A percentile compares a stretch with the other conserved stretches of the same genome.
phyloP scores from a whole-genome alignment of 2,797 vertebrate species.

The Geotrypetes seraphini region DNA sequence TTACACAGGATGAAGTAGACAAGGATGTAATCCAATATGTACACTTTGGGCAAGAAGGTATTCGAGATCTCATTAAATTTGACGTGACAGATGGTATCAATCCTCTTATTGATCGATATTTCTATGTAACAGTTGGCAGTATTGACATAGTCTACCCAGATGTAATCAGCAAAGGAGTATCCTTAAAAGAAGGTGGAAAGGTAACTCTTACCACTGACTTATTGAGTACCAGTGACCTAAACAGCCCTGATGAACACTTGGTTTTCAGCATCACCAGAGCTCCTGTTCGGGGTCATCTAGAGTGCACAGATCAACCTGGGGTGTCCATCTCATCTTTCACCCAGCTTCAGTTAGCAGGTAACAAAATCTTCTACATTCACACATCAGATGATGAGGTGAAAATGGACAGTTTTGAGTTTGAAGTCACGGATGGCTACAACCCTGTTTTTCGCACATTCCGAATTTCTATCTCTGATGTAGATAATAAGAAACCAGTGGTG shows the following conservation, averaged over 20 bases:
- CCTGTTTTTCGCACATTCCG: slow-evolving; percentile 91
- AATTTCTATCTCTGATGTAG: slow-evolving; percentile 84
- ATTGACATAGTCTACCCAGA: slow-evolving; percentile 89
- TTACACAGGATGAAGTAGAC: slow-evolving; percentile 88
- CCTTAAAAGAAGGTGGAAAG: slow-evolving; percentile 85
- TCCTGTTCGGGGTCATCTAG: slow-evolving; percentile 81
- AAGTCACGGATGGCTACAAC: slow-evolving; percentile 91
- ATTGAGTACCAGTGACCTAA: slow-evolving; percentile 88
- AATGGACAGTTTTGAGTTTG: slow-evolving; percentile 96
- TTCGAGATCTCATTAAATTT: slow-evolving; percentile 90
- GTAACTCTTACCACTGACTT: slow-evolving; percentile 88
- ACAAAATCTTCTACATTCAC: slow-evolving; percentile 91
- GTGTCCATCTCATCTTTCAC: slow-evolving; percentile 79
- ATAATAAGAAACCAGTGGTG: slow-evolving; percentile 91
- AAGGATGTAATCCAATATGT: slow-evolving; percentile 70
- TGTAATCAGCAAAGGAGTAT: slow-evolving; percentile 89
- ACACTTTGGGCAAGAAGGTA: slow-evolving; percentile 79
- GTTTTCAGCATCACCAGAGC: slow-evolving; percentile 87
- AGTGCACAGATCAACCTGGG: slow-evolving; percentile 80
- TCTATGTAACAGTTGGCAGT: slow-evolving; percentile 83
- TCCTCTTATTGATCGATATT: slow-evolving; percentile 88
- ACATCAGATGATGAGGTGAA: slow-evolving; percentile 88
- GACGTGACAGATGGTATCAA: slow-evolving; percentile 93
- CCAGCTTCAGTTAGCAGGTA: slow-evolving; percentile 88
- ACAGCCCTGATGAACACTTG: slow-evolving; percentile 89